Evolutionary conservation across 2,113 vertebrate species (phyloP).

Genomic region (Seriola dumerili): DNA sequence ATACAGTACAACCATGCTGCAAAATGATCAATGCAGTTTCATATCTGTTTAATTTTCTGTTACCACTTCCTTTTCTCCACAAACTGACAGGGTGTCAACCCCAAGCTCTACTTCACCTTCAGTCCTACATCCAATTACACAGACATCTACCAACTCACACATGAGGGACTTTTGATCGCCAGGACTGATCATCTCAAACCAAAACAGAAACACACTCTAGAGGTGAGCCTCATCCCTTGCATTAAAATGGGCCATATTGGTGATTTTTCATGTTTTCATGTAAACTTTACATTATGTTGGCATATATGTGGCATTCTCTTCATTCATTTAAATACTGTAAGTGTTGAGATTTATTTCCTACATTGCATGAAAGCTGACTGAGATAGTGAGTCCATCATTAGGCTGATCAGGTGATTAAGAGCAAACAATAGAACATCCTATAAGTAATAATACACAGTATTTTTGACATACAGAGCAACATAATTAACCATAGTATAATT

Average conservation of each 20-base stretch:
- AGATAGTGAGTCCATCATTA: neutral
- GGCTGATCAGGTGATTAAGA: neutral
- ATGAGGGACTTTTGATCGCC: constrained; percentile 81
- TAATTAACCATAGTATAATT: neutral
- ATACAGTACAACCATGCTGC: neutral
- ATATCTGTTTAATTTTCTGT: constrained; percentile 5
- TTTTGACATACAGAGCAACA: neutral
- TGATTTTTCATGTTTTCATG: too few relatives aligned
- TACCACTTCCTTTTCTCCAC: neutral
- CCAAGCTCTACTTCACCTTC: constrained; percentile 79
- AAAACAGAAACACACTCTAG: constrained; percentile 78
- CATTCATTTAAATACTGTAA: neutral
- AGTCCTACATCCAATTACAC: constrained; percentile 75
- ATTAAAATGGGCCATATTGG: neutral
- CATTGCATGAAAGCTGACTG: neutral
- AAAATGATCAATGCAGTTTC: neutral
- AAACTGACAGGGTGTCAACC: constrained; percentile 81
- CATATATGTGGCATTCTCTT: neutral
- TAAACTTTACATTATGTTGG: neutral
- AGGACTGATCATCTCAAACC: constrained; percentile 75
- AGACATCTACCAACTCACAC: constrained; percentile 81
- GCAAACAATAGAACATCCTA: neutral
- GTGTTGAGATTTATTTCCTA: neutral
- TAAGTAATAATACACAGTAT: neutral
- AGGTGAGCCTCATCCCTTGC: constrained; percentile 73